A percentile compares a stretch with the other conserved stretches of the same genome.
phyloP scores from a whole-genome alignment of 2,797 vertebrate genomes.

The Anguilla anguilla region DNA sequence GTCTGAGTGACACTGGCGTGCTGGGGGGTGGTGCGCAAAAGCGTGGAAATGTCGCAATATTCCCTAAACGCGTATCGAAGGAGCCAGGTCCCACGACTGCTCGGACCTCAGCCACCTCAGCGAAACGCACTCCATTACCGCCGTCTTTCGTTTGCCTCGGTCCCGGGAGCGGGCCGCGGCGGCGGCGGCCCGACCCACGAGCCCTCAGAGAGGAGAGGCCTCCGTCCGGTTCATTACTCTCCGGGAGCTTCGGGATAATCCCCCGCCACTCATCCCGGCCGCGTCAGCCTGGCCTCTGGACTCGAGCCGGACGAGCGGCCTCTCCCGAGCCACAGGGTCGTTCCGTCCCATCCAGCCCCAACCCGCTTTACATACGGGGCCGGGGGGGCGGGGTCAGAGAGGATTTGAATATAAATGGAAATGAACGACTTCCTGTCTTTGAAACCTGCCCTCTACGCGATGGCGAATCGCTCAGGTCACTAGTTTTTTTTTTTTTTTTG shows the following conservation, averaged over 20 bases:
- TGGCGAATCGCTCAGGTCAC: neutral
- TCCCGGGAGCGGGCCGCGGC: neutral
- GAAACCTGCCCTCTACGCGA: neutral
- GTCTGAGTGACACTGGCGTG: neutral
- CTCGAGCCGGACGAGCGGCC: neutral
- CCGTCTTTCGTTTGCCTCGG: neutral
- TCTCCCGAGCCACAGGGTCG: neutral
- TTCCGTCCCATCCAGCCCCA: neutral
- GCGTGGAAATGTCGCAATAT: neutral
- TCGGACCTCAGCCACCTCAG: neutral
- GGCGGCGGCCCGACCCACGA: too few species aligned
- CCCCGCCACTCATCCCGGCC: neutral
- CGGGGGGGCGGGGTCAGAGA: neutral
- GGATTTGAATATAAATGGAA: conserved; percentile 10
- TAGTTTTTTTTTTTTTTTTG: too few species aligned
- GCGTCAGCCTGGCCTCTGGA: neutral
- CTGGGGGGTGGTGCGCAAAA: neutral
- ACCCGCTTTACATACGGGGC: neutral
- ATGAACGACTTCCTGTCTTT: conserved; percentile 13
- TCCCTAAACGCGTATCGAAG: neutral
- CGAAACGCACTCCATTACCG: neutral
- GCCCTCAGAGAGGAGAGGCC: neutral
- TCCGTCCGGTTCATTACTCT: neutral
- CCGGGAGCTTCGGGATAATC: neutral
- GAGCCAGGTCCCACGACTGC: neutral